Conservation (phyloP, 1,140 invertebrate genomes). For the Cherax quadricarinatus region DNA sequence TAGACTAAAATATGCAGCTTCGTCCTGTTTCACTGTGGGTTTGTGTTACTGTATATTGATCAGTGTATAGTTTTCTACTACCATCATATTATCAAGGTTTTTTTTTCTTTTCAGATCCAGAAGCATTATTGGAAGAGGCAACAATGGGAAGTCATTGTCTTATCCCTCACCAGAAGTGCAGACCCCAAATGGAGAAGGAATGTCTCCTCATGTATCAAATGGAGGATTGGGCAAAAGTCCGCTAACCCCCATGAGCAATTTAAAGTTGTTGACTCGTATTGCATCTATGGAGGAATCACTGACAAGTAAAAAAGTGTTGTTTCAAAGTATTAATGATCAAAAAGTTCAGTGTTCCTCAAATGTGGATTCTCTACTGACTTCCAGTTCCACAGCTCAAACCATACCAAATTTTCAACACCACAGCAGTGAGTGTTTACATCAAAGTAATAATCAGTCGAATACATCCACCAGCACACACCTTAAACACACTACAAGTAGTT, state of each 20-base stretch:
- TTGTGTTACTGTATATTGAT: too few species aligned
- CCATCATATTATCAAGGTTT: too few species aligned
- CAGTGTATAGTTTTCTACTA: too few species aligned
- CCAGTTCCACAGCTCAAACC: background rate
- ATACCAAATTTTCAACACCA: background rate
- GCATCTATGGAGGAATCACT: constrained; percentile 66
- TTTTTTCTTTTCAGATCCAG: background rate
- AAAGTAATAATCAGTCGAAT: background rate
- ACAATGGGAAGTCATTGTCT: constrained; percentile 23
- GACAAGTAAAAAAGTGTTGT: constrained; percentile 60
- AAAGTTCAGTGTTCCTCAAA: background rate
- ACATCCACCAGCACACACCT: background rate
- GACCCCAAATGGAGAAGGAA: background rate
- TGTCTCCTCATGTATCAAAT: background rate
- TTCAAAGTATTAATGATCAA: background rate
- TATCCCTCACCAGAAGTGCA: constrained; percentile 18
- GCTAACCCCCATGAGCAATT: constrained; percentile 57
- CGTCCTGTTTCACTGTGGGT: too few species aligned
- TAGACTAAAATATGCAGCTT: too few species aligned
- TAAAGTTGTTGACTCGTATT: constrained; percentile 63
- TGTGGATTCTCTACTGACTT: background rate
- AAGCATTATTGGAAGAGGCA: background rate
- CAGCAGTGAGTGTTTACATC: constrained; percentile 43
- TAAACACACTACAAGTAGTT: constrained; percentile 37
- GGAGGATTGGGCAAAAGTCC: constrained; percentile 36